Conservation (phyloP, 2,797 vertebrate genomes). For the Bovichtus diacanthus region DNA sequence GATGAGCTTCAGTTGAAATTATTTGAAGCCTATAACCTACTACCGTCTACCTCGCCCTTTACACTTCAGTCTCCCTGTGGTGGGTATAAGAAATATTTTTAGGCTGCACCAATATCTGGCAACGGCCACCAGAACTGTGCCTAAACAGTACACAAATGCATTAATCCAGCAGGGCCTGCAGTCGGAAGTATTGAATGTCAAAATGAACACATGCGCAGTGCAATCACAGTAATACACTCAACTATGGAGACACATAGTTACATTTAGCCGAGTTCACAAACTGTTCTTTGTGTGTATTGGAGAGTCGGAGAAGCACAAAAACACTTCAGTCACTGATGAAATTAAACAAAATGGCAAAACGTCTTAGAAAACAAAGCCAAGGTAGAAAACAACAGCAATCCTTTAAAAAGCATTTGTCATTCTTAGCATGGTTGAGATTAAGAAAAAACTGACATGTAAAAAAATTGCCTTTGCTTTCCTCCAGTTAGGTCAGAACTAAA, state of each 20-base stretch:
- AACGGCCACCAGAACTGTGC: neutral
- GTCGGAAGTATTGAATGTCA: neutral
- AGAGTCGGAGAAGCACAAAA: neutral
- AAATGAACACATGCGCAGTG: neutral
- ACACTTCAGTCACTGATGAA: neutral
- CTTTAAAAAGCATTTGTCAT: neutral
- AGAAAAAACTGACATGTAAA: neutral
- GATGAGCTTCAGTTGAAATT: neutral
- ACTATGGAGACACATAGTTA: neutral
- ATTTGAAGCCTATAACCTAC: neutral
- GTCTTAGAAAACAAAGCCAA: neutral
- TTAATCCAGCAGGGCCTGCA: neutral
- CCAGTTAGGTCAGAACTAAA: constrained; percentile 16
- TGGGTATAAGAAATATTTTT: too few species aligned
- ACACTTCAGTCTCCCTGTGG: neutral
- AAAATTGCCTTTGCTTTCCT: constrained; percentile 16
- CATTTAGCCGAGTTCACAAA: neutral
- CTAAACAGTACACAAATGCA: neutral
- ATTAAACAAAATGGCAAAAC: neutral
- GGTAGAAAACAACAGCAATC: neutral
- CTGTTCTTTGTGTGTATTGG: neutral
- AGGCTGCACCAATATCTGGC: neutral
- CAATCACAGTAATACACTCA: neutral
- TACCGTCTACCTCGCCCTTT: too few species aligned
- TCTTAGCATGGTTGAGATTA: neutral